Base-by-base conservation (phyloP, 2,888 invertebrate species). In the Tachina fera region DNA sequence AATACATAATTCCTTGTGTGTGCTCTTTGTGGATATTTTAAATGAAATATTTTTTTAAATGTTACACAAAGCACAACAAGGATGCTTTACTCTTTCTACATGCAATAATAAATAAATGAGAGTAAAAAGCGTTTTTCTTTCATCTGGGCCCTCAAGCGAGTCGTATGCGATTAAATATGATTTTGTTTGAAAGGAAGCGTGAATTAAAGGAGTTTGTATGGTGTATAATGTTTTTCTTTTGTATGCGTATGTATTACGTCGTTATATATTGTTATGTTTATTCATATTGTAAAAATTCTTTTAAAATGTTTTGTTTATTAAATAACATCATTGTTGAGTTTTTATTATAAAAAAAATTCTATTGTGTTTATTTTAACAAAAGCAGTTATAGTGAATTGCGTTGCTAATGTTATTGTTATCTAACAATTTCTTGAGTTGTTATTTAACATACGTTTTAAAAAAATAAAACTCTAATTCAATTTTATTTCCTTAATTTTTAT, bases 201-300 rank as follows among this genome's bases (percentile, higher is more conserved):
- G 78, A 77, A 80, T 74, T 83, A 76, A 83, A 83, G 86, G 83
- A 86, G 79, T 79, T 71, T 86, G 58, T 71, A 68, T 60, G 77
- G 68, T 22, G 56, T 39, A 70, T 51, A 45, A 51, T 70, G 6
- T 22, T 45, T 14, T 63, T 80, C 67, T 63, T 41, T 45, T 31
- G 31, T 31, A 31, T 31, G 0, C 31, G 31, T 49, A n/a, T 51
- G 14, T 1, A 77, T 49, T 58, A 68, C n/a, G 45, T 49, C 51
- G 9, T 31, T 22, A 43, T 72, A 49, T 60, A 49, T 79, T 61
- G 9, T 31, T 56, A 39, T 49, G 31, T 31, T 65, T 53, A 41
- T 71, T 79, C 39, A 6, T 75, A 43, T 8, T 41, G 43, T 19
- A 70, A 70, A 22, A 45, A 58, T 53, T 68, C 31, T 68, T 78